phyloP scores from a whole-genome alignment of 2,113 vertebrate genomes.

The Prionailurus bengalensis region DNA sequence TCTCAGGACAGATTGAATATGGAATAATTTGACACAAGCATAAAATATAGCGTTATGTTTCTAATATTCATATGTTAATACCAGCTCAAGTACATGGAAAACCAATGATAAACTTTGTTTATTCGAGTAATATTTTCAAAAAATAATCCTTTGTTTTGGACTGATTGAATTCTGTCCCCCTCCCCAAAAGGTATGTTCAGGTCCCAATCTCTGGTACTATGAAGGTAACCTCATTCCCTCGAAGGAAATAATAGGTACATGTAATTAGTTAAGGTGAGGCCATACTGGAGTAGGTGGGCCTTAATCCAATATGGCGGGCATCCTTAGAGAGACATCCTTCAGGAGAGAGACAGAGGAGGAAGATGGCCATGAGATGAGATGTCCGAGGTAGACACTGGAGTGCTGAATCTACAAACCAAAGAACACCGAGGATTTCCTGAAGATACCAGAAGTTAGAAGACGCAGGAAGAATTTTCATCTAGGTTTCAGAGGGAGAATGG shows the following conservation, averaged over 20 bases:
- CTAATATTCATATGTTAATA: not conserved
- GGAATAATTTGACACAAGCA: not conserved
- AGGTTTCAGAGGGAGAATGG: not conserved
- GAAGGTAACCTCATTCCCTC: too few species aligned
- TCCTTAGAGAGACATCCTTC: not conserved
- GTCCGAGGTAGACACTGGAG: not conserved
- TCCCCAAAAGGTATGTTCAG: accelerated
- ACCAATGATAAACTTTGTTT: not conserved
- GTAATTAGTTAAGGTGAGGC: not conserved
- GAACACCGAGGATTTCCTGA: not conserved
- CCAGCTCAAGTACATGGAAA: not conserved
- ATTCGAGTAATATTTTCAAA: not conserved
- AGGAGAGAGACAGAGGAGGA: not conserved
- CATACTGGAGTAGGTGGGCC: too few species aligned
- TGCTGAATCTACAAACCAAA: accelerated
- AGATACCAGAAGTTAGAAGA: too few species aligned
- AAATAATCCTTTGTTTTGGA: not conserved
- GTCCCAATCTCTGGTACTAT: not conserved
- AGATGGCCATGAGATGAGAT: not conserved
- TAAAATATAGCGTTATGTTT: not conserved
- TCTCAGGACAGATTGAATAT: not conserved
- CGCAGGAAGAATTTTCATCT: accelerated
- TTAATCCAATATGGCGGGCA: not conserved
- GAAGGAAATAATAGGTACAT: too few species aligned
- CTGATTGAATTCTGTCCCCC: not conserved